Percentiles rank a stretch among this genome's conserved stretches.
These are phyloP conservation scores for Xenotilapia caudafasciata DNA, from an alignment of 2,113 vertebrate genomes.

Conservation along the genomic window DNA sequence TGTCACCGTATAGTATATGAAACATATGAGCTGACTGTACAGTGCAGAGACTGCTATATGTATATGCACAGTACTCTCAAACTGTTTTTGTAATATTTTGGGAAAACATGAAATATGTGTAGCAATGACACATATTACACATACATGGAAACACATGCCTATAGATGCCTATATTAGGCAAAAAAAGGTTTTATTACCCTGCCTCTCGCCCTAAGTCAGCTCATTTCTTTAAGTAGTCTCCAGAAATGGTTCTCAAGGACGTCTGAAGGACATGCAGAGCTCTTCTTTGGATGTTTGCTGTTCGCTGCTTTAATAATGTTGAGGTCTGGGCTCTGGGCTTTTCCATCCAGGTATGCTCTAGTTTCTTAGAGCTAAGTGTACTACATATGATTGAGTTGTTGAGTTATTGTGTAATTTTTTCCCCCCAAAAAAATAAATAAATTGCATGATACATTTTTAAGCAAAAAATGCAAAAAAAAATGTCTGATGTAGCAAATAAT, in stretches of 20 bases:
- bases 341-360: neutral
- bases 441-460: neutral
- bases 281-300: neutral
- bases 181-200: neutral
- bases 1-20: neutral
- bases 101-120: rapidly evolving
- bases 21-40: neutral
- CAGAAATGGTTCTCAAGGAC: neutral
- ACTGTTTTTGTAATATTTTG: neutral
- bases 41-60: neutral
- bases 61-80: neutral
- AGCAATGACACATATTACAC: neutral
- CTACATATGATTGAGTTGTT: neutral
- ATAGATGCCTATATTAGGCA: neutral
- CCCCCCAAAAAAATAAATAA: rapidly evolving
- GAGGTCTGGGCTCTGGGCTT: neutral
- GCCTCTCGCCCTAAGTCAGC: too few species aligned
- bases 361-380: neutral
- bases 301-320: neutral
- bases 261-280: rapidly evolving
- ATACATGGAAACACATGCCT: neutral
- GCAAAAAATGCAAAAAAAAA: neutral
- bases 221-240: neutral
- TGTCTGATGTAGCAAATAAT: neutral
- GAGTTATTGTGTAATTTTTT: rapidly evolving